Conservation (phyloP, 1,140 invertebrate genomes). For the Apis mellifera region Amel_HAv3.1 CM009941.2:15578501-15579000, state of each 20-base stretch:
- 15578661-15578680: slow-evolving; percentile 99
- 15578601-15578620: slow-evolving; percentile 94
- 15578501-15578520: no score
- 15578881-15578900: slow-evolving; percentile 98
- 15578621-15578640: slow-evolving; percentile 95
- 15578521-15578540: no score
- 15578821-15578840: slow-evolving; percentile 98
- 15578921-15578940: slow-evolving; percentile 94
- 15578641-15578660: slow-evolving; percentile 97
- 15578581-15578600: slow-evolving; percentile 95
- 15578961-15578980: slow-evolving; percentile 97
- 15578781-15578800: slow-evolving; percentile 96
- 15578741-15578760: slow-evolving; percentile 91
- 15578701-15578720: slow-evolving; percentile 91
- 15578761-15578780: slow-evolving; percentile 95
- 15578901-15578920: slow-evolving; percentile 97
- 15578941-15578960: slow-evolving; percentile 95
- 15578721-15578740: slow-evolving; percentile 92
- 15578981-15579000: slow-evolving; percentile 95
- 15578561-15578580: slow-evolving; percentile 96
- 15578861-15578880: slow-evolving; percentile 99
- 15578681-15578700: slow-evolving; percentile 98
- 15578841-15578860: slow-evolving; percentile 99
- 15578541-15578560: slow-evolving; percentile 86
- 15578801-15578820: slow-evolving; percentile 95